A percentile compares a stretch with the other conserved stretches of the same genome.
Evolutionary conservation across 2,797 vertebrate species (phyloP).

Genomic region (Protonibea diacanthus): DNA sequence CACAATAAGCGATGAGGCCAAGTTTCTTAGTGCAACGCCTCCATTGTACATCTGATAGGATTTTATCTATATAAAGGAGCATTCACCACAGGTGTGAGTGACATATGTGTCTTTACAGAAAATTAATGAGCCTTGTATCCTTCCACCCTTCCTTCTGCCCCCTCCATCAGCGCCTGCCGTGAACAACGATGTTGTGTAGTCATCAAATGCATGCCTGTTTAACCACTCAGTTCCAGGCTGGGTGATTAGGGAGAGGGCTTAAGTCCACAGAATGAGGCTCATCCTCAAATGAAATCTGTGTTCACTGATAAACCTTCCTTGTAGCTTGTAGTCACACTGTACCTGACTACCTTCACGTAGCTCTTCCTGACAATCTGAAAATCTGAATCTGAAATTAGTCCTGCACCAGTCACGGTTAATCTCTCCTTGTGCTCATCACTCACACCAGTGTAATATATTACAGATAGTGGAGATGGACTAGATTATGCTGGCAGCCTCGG

Average conservation of each 20-base stretch:
- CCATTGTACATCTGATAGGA: conserved; percentile 34
- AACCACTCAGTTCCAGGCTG: conserved; percentile 71
- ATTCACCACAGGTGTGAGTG: conserved; percentile 56
- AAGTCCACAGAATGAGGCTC: conserved; percentile 68
- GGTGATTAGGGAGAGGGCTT: conserved; percentile 53
- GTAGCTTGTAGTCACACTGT: conserved; percentile 29
- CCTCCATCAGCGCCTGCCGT: conserved; percentile 30
- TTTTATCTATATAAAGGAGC: conserved; percentile 39
- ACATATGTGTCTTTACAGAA: conserved; percentile 30
- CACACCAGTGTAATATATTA: conserved; percentile 57
- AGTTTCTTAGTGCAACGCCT: not conserved
- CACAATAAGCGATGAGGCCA: not conserved
- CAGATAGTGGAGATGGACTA: conserved; percentile 56
- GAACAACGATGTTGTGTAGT: conserved; percentile 44
- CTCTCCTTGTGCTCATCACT: conserved; percentile 63
- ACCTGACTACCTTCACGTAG: conserved; percentile 55
- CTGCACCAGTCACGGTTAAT: conserved; percentile 64
- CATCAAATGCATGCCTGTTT: conserved; percentile 67
- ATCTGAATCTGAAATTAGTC: conserved; percentile 77
- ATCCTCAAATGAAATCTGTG: conserved; percentile 74
- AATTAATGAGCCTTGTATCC: conserved; percentile 49
- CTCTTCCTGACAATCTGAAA: conserved; percentile 70
- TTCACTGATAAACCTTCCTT: conserved; percentile 75
- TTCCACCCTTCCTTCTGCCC: not conserved
- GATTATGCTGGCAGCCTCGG: conserved; percentile 54